phyloP scores from a whole-genome alignment of 1,140 invertebrate species.

The Hydropsyche tenuis region DNA sequence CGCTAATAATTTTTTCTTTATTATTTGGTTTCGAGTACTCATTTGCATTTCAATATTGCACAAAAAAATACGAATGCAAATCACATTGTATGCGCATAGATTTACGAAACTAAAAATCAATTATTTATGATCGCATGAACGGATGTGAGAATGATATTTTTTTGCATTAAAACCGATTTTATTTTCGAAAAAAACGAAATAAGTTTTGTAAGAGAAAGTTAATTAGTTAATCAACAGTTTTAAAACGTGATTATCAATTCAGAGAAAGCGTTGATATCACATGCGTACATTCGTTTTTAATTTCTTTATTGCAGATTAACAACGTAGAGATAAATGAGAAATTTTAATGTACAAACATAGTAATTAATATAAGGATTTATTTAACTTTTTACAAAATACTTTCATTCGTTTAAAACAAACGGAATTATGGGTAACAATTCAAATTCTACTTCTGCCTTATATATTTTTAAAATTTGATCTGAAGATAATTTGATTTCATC shows the following conservation, averaged over 20 bases:
- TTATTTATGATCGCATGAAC: not conserved
- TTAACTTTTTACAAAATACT: no score
- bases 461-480: no score
- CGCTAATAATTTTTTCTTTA: not conserved
- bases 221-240: not conserved
- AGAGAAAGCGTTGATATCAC: not conserved
- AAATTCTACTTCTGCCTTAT: no score
- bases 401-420: no score
- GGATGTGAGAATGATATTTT: not conserved
- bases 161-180: slow-evolving; percentile 1
- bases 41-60: not conserved
- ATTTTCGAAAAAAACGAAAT: not conserved
- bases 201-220: not conserved
- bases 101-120: not conserved
- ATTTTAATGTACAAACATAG: no score
- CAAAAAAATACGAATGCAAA: not conserved
- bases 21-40: not conserved
- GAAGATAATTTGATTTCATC: no score
- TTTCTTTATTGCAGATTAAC: no score
- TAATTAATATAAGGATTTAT: no score
- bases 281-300: not conserved
- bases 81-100: not conserved
- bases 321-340: no score
- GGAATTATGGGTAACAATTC: no score
- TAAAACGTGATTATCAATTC: not conserved